phyloP scores from a whole-genome alignment of 2,888 invertebrate genomes.

The Agrotis segetum region DNA sequence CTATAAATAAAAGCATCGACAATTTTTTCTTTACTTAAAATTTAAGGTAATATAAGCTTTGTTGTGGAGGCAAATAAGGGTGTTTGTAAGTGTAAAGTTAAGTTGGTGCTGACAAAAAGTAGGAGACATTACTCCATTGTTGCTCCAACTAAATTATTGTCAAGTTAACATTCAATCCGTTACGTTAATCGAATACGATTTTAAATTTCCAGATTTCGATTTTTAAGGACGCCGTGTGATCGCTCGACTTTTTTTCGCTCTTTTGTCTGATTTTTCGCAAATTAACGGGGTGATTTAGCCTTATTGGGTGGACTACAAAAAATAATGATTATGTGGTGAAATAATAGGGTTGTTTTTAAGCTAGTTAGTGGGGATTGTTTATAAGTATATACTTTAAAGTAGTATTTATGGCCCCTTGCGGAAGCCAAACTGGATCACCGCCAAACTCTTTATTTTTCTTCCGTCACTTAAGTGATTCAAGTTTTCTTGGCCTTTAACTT shows the following conservation, averaged over 20 bases:
- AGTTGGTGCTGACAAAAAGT: slow-evolving; percentile 64
- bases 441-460: slow-evolving; percentile 2
- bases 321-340: slow-evolving; percentile 43
- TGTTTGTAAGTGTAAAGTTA: slow-evolving; percentile 1
- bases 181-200: slow-evolving; percentile 72
- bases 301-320: slow-evolving; percentile 59
- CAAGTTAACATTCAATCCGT: slow-evolving; percentile 70
- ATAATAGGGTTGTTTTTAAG: slow-evolving; percentile 49
- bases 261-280: slow-evolving; percentile 56
- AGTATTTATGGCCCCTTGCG: slow-evolving; percentile 1
- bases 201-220: slow-evolving; percentile 70
- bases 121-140: slow-evolving; percentile 73
- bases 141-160: slow-evolving; percentile 73
- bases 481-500: too few relatives aligned
- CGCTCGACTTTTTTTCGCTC: slow-evolving; percentile 37
- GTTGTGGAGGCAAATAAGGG: neutral
- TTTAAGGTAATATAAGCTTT: slow-evolving; percentile 20
- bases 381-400: slow-evolving; percentile 3
- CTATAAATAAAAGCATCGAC: slow-evolving; percentile 78
- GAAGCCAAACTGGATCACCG: slow-evolving; percentile 28
- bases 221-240: slow-evolving; percentile 69
- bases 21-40: neutral
- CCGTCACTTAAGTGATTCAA: neutral
- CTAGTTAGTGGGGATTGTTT: slow-evolving; percentile 43
- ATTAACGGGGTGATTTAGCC: slow-evolving; percentile 63